Percentiles rank a stretch among this genome's conserved stretches.
Conservation (phyloP, 2,888 invertebrate genomes). For the Cantharis rufa region DNA sequence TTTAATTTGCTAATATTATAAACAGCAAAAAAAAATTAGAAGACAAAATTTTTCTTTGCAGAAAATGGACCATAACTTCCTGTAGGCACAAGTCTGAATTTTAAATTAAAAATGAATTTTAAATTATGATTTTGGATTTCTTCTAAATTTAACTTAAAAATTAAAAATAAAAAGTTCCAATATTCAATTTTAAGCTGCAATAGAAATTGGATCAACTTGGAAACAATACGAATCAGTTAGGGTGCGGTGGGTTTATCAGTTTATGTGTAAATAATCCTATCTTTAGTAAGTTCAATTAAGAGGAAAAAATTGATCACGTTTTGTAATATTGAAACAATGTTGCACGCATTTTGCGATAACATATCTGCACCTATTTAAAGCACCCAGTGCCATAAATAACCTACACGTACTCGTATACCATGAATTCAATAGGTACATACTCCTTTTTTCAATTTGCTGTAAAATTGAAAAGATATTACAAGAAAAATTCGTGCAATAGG, state of each 20-base stretch:
- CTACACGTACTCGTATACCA: not conserved
- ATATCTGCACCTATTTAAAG: constrained; percentile 13
- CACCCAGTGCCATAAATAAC: constrained; percentile 2
- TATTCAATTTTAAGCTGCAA: not conserved
- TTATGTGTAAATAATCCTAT: constrained; percentile 1
- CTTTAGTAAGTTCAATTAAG: not conserved
- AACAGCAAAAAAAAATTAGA: too few species aligned
- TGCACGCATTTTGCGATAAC: constrained; percentile 14
- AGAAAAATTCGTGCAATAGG: not conserved
- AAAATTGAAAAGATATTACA: not conserved
- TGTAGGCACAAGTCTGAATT: too few species aligned
- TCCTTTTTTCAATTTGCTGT: not conserved
- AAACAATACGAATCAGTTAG: not conserved
- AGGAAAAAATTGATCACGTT: constrained; percentile 4
- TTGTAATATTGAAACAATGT: constrained; percentile 1
- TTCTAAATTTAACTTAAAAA: too few species aligned
- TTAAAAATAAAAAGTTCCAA: too few species aligned
- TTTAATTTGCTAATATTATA: too few species aligned
- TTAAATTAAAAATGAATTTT: too few species aligned
- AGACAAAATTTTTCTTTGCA: too few species aligned
- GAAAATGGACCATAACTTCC: too few species aligned
- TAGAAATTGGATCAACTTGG: not conserved
- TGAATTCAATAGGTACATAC: not conserved
- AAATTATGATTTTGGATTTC: too few species aligned
- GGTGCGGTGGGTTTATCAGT: not conserved